Conservation (phyloP, 2,888 invertebrate species). For the Crossocerus cetratus region DNA sequence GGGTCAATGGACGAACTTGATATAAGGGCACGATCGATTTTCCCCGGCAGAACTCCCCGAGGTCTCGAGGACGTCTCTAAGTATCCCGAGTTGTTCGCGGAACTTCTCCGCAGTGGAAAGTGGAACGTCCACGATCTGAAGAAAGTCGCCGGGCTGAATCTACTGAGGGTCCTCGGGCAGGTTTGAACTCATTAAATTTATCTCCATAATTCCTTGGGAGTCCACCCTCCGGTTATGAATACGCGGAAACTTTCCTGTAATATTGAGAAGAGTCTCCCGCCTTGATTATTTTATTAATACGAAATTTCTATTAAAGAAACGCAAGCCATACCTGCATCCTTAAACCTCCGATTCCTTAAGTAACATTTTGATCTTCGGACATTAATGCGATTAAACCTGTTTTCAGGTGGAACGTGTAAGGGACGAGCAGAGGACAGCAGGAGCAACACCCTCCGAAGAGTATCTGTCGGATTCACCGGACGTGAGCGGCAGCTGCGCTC, state of each 20-base stretch:
- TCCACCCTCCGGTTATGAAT: no score
- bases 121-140: constrained; percentile 82
- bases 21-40: constrained; percentile 20
- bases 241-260: no score
- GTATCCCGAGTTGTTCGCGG: constrained; percentile 84
- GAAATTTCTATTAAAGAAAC: no score
- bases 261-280: no score
- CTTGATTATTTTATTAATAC: no score
- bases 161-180: constrained; percentile 80
- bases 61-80: constrained; percentile 87
- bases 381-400: background rate
- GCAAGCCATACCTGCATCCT: no score
- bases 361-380: background rate
- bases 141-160: constrained; percentile 82
- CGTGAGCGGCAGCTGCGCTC: constrained; percentile 82
- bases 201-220: no score
- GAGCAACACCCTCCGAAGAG: constrained; percentile 81
- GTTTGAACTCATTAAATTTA: constrained; percentile 57
- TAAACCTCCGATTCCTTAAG: no score
- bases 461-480: constrained; percentile 79
- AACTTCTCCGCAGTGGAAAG: constrained; percentile 81
- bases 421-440: constrained; percentile 82
- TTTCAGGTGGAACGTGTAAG: constrained; percentile 78
- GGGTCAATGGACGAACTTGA: constrained; percentile 5
- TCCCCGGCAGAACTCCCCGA: constrained; percentile 84